Conservation (phyloP, 1,140 invertebrate genomes). For the Helicoverpa zea region DNA sequence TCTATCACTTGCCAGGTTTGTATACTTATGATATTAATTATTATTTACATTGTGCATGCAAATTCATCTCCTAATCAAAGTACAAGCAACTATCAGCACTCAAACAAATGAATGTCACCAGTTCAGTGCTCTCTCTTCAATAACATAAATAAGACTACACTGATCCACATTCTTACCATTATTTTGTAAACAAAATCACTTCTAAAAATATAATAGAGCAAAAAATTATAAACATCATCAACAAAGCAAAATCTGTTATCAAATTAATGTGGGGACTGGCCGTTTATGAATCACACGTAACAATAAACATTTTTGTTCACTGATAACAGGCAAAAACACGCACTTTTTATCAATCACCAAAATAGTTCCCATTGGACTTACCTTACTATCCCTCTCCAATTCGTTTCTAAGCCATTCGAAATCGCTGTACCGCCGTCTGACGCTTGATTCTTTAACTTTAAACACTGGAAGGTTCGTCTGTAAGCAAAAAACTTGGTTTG, state of each 20-base stretch:
- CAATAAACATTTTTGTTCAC: conserved; percentile 43
- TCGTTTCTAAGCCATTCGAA: conserved; percentile 99
- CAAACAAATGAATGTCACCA: conserved; percentile 55
- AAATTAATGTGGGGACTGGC: conserved; percentile 18
- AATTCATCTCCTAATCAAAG: neutral
- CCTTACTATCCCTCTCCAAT: conserved; percentile 99
- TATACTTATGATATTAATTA: no score
- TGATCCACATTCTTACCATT: neutral
- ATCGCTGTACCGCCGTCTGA: conserved; percentile 99
- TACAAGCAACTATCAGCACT: neutral
- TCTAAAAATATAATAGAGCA: conserved; percentile 35
- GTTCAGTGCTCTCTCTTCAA: conserved; percentile 33
- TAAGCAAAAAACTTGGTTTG: conserved; percentile 83
- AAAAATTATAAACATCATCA: conserved; percentile 20
- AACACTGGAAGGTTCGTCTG: conserved; percentile 99
- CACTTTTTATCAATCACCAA: conserved; percentile 57
- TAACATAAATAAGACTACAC: neutral
- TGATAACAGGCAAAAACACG: conserved; percentile 51
- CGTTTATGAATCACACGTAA: conserved; percentile 34
- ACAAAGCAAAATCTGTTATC: conserved; percentile 21
- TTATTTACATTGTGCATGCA: neutral
- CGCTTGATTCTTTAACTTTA: conserved; percentile 99
- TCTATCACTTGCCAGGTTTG: no score
- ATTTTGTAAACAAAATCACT: conserved; percentile 25
- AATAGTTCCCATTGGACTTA: conserved; percentile 79